Conservation (phyloP, 2,797 vertebrate species). For the Simalia tracyae region DNA sequence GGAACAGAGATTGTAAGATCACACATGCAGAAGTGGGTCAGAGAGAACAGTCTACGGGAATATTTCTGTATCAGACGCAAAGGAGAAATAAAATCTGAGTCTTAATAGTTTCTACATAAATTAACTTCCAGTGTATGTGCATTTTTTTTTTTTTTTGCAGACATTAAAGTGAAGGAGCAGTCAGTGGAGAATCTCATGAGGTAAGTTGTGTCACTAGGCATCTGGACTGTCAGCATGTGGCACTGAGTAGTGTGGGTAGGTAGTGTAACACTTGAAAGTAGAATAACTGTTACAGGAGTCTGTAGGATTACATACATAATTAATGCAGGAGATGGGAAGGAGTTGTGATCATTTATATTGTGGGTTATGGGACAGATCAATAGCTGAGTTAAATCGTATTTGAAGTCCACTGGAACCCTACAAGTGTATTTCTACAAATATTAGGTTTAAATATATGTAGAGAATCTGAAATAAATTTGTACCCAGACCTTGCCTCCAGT, state of each 20-base stretch:
- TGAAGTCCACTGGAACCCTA: background rate
- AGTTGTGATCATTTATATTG: background rate
- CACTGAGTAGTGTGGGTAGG: background rate
- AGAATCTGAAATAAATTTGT: background rate
- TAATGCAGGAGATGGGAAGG: background rate
- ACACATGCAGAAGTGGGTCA: background rate
- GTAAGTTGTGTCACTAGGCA: conserved; percentile 74
- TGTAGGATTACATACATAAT: background rate
- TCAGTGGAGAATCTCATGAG: conserved; percentile 94
- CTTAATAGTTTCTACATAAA: background rate
- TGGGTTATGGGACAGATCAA: background rate
- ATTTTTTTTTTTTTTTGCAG: conserved; percentile 69
- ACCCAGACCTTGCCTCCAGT: background rate
- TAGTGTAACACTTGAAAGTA: background rate
- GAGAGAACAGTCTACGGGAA: background rate
- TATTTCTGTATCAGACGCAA: background rate
- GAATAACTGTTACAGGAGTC: background rate
- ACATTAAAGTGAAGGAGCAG: conserved; percentile 97
- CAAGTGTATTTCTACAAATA: background rate
- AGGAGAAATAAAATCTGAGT: background rate
- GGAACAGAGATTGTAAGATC: background rate
- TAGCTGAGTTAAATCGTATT: background rate
- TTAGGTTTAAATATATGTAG: background rate
- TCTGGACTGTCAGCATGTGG: background rate
- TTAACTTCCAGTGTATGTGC: conserved; percentile 10